Percentiles rank a stretch among this genome's conserved stretches.
Conservation (phyloP, 2,888 invertebrate species). For the Caprella mutica region DNA sequence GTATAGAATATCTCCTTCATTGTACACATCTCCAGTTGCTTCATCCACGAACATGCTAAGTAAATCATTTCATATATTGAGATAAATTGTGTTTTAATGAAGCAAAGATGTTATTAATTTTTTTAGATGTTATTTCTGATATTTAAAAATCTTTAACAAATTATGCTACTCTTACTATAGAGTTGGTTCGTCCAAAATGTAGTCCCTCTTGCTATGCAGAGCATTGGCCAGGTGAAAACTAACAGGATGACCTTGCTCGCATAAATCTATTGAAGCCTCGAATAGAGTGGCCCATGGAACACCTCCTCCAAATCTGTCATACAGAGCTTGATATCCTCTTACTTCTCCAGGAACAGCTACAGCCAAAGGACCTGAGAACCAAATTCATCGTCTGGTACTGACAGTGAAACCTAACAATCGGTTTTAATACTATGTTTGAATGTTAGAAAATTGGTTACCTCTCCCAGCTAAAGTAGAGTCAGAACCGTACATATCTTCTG, state of each 20-base stretch:
- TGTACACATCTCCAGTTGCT: constrained; percentile 50
- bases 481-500: constrained; percentile 3
- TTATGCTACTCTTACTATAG: too few species aligned
- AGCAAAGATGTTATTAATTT: too few species aligned
- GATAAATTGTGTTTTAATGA: too few species aligned
- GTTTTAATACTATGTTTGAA: too few species aligned
- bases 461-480: too few species aligned
- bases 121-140: too few species aligned
- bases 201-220: constrained; percentile 44
- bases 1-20: constrained; percentile 53
- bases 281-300: constrained; percentile 69
- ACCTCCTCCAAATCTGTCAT: constrained; percentile 45
- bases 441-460: too few species aligned
- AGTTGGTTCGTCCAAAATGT: constrained; percentile 51
- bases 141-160: too few species aligned
- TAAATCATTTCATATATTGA: too few species aligned
- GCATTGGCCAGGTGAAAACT: constrained; percentile 53
- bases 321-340: constrained; percentile 64
- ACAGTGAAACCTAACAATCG: too few species aligned
- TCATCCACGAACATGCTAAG: constrained; percentile 48
- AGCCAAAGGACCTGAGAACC: constrained; percentile 42
- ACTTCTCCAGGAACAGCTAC: constrained; percentile 81
- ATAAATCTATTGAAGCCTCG: constrained; percentile 62
- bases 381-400: too few species aligned
- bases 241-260: constrained; percentile 57